Percentiles rank a stretch among this genome's conserved stretches.
phyloP scores from a whole-genome alignment of 2,888 invertebrate species.

The Teleiodes luculella region DNA sequence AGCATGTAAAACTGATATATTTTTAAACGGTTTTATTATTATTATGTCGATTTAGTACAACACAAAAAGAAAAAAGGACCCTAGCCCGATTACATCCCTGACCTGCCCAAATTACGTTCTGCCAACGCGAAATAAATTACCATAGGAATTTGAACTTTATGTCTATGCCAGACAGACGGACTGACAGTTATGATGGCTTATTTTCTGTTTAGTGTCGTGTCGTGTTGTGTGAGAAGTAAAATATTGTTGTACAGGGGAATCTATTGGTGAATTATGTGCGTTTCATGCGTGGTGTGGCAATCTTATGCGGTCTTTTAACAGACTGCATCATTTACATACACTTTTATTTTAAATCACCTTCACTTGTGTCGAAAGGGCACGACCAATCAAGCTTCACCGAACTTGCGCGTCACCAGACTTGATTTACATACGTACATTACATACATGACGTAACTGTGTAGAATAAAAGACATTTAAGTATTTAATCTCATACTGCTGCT shows the following conservation, averaged over 20 bases:
- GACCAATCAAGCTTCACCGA: too few species aligned
- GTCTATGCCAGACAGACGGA: not conserved
- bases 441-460: too few species aligned
- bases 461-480: too few species aligned
- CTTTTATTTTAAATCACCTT: too few species aligned
- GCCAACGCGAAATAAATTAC: constrained; percentile 9
- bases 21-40: too few species aligned
- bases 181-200: constrained; percentile 11
- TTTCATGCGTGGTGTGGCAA: not conserved
- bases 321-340: not conserved
- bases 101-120: constrained; percentile 7
- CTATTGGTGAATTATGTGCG: not conserved
- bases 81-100: constrained; percentile 8
- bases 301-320: not conserved
- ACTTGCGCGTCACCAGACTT: too few species aligned
- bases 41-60: too few species aligned
- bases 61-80: not conserved
- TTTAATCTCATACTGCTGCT: too few species aligned
- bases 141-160: constrained; percentile 14
- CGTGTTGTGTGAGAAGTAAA: not conserved
- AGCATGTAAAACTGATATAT: too few species aligned
- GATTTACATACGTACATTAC: too few species aligned
- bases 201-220: not conserved
- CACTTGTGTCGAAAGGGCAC: too few species aligned
- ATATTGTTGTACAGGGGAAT: not conserved